Evolutionary conservation across 2,888 invertebrate genomes (phyloP).

Genomic region (Eristalis tenax): DNA sequence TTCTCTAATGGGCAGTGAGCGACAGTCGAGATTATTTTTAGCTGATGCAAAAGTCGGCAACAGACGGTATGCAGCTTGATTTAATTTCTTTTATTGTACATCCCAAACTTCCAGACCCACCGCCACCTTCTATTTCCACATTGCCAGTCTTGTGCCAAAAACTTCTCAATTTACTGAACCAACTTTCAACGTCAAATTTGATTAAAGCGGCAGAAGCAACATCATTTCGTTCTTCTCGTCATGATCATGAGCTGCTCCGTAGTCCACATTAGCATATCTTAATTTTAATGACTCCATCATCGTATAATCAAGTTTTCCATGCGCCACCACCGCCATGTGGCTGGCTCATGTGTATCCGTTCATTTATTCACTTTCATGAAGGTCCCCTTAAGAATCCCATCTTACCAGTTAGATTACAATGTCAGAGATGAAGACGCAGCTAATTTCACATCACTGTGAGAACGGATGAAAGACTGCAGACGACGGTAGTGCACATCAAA

Average conservation of each 20-base stretch:
- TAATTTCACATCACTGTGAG: slow-evolving; percentile 28
- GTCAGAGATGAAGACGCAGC: slow-evolving; percentile 51
- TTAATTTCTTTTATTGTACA: not conserved
- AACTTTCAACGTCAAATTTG: slow-evolving; percentile 23
- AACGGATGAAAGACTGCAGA: not conserved
- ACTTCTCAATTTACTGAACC: not conserved
- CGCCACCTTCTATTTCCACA: too few relatives aligned
- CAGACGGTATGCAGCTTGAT: too few relatives aligned
- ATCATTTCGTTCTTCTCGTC: slow-evolving; percentile 13
- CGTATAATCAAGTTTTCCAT: slow-evolving; percentile 53
- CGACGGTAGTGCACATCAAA: slow-evolving; percentile 14
- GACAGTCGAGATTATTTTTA: too few relatives aligned
- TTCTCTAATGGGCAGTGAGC: too few relatives aligned
- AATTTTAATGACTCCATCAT: slow-evolving; percentile 66
- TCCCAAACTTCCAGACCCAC: not conserved
- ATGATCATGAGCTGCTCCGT: slow-evolving; percentile 16
- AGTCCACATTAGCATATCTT: slow-evolving; percentile 66
- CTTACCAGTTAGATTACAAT: slow-evolving; percentile 54
- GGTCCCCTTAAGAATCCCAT: slow-evolving; percentile 35
- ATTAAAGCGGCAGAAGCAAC: slow-evolving; percentile 12
- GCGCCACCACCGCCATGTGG: not conserved
- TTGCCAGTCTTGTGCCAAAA: not conserved
- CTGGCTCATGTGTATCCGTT: slow-evolving; percentile 19
- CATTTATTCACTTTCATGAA: not conserved
- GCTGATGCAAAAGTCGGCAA: too few relatives aligned